A percentile compares a stretch with the other conserved stretches of the same genome.
Conservation (phyloP, 2,888 invertebrate genomes). For the Tricholauxania praeusta region DNA sequence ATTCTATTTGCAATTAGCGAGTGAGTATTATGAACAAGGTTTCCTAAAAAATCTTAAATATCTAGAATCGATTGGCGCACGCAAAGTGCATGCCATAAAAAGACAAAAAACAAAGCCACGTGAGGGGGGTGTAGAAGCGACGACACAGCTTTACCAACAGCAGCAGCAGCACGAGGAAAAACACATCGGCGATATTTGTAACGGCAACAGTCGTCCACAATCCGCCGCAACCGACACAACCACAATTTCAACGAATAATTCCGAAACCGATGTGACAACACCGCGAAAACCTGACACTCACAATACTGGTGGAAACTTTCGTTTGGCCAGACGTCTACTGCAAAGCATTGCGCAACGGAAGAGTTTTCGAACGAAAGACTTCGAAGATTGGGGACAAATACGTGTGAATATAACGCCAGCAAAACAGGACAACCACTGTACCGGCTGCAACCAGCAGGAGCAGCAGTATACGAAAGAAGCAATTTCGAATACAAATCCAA, state of each 20-base stretch:
- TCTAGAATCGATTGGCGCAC: slow-evolving; percentile 63
- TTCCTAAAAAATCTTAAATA: slow-evolving; percentile 64
- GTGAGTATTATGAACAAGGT: slow-evolving; percentile 63
- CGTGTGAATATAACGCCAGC: slow-evolving; percentile 58
- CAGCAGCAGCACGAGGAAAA: slow-evolving; percentile 28
- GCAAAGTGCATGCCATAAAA: slow-evolving; percentile 53
- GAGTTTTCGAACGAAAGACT: slow-evolving; percentile 19
- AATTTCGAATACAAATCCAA: background rate
- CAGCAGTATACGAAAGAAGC: slow-evolving; percentile 13
- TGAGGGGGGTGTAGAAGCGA: slow-evolving; percentile 26
- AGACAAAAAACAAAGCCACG: slow-evolving; percentile 37
- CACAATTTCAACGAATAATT: slow-evolving; percentile 38
- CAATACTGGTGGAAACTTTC: slow-evolving; percentile 6
- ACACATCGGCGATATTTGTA: background rate
- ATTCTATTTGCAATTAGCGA: slow-evolving; percentile 60
- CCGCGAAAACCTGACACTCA: slow-evolving; percentile 21
- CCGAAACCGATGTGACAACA: slow-evolving; percentile 17
- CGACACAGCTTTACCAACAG: slow-evolving; percentile 38
- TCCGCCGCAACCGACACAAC: background rate
- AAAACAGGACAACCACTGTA: slow-evolving; percentile 28
- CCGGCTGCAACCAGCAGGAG: background rate
- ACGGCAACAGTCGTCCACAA: slow-evolving; percentile 16
- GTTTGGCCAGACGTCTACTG: slow-evolving; percentile 12
- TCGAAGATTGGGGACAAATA: slow-evolving; percentile 50
- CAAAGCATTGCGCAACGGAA: slow-evolving; percentile 22